A percentile compares a stretch with the other conserved stretches of the same genome.
Evolutionary conservation across 2,888 invertebrate species (phyloP).

Genomic region (Coecobrya sp.): DNA sequence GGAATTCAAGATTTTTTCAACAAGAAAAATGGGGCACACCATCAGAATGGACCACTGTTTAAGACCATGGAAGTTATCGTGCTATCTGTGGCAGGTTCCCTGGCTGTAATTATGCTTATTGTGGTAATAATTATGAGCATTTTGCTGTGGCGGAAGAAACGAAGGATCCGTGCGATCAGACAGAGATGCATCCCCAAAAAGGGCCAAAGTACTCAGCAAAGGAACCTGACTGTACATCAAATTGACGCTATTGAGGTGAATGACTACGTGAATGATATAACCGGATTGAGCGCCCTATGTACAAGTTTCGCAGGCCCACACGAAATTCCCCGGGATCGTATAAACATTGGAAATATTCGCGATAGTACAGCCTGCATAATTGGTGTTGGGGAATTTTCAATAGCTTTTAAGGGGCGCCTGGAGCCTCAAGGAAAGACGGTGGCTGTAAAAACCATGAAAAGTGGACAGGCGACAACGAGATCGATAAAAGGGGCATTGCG

Average conservation of each 20-base stretch:
- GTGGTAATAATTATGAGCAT: constrained; percentile 16
- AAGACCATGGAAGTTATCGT: neutral
- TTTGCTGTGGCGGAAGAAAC: constrained; percentile 58
- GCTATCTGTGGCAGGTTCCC: neutral
- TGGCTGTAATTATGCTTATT: constrained; percentile 58
- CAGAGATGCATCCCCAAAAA: constrained; percentile 27
- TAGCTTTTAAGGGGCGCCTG: constrained; percentile 37
- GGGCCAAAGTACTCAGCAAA: neutral
- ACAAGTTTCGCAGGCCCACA: constrained; percentile 12
- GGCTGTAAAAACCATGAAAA: constrained; percentile 59
- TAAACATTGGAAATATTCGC: constrained; percentile 63
- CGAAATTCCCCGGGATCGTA: constrained; percentile 45
- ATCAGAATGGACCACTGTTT: neutral
- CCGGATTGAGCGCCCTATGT: constrained; percentile 16
- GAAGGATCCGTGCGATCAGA: constrained; percentile 1
- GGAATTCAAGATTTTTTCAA: neutral
- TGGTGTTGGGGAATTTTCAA: constrained; percentile 62
- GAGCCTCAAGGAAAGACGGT: constrained; percentile 34
- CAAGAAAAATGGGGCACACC: too few species aligned
- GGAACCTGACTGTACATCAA: constrained; percentile 28
- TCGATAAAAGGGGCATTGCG: constrained; percentile 27
- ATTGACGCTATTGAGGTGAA: constrained; percentile 47
- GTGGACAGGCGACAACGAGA: constrained; percentile 41
- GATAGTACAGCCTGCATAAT: constrained; percentile 57
- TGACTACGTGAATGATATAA: constrained; percentile 66